phyloP scores from a whole-genome alignment of 92 coral and sea anemone species.

The Pocillopora meandrina region DNA sequence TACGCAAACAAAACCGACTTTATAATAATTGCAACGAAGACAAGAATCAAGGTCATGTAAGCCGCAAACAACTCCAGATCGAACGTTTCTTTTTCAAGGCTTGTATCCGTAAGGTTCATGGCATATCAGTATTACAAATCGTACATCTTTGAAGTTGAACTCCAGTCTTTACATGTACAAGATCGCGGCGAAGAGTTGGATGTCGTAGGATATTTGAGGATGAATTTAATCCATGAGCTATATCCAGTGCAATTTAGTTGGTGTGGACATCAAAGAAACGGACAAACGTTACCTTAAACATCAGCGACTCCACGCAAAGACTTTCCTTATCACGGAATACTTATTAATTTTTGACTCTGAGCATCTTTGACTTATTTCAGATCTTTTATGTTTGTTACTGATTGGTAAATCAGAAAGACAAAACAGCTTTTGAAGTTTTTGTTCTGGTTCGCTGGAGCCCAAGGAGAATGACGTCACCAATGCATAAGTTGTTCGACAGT shows the following conservation, averaged over 20 bases:
- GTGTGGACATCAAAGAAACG: neutral
- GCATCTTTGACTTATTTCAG: too few species aligned
- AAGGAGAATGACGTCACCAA: neutral
- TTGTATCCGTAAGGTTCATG: slow-evolving; percentile 68
- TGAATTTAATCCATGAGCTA: neutral
- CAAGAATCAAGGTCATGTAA: slow-evolving; percentile 72
- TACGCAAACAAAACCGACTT: slow-evolving; percentile 74
- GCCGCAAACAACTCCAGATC: slow-evolving; percentile 79
- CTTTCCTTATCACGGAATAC: neutral
- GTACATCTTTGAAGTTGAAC: neutral
- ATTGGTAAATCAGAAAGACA: neutral
- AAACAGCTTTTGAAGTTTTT: neutral
- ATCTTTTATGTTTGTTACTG: too few species aligned
- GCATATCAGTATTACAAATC: neutral
- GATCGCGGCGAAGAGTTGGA: neutral
- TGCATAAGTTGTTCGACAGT: neutral
- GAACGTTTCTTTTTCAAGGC: slow-evolving; percentile 47
- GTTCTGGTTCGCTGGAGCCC: neutral
- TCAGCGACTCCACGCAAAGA: neutral
- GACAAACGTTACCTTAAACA: neutral
- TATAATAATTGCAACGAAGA: slow-evolving; percentile 79
- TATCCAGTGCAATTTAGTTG: neutral
- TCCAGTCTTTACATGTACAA: neutral
- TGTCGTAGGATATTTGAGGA: neutral
- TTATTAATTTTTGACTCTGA: too few species aligned